These are phyloP conservation scores for Ericerus pela DNA, from an alignment of 1,140 invertebrate species.

Conservation along the genomic window DNA sequence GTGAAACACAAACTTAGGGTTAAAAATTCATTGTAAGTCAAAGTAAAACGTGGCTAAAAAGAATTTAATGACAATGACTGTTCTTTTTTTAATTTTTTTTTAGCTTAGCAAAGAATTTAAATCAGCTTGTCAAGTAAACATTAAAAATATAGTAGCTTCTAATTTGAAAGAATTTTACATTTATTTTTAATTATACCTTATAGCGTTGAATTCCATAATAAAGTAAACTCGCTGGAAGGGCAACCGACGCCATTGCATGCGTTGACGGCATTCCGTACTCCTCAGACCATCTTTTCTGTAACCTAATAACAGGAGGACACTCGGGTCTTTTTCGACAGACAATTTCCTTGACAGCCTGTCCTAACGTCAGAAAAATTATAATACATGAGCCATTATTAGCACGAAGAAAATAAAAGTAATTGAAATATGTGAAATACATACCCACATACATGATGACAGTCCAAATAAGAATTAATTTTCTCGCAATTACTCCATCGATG, in stretches of 20 bases:
- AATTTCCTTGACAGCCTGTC: constrained; percentile 76
- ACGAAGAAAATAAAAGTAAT: neutral
- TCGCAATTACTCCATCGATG: constrained; percentile 63
- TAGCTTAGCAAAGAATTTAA: no score
- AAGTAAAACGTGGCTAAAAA: no score
- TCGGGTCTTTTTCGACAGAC: constrained; percentile 68
- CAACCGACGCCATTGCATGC: constrained; percentile 77
- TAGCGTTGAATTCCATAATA: constrained; percentile 67
- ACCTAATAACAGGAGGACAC: constrained; percentile 58
- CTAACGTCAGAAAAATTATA: constrained; percentile 32
- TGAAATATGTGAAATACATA: constrained; percentile 25
- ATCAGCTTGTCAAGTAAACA: constrained; percentile 29
- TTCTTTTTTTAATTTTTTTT: no score
- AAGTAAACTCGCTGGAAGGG: constrained; percentile 70
- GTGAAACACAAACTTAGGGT: neutral
- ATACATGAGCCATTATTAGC: constrained; percentile 3
- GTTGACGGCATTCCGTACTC: constrained; percentile 91
- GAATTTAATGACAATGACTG: no score
- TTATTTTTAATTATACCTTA: constrained; percentile 30
- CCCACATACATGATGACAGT: constrained; percentile 70
- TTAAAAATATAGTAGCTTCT: neutral
- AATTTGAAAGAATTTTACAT: neutral
- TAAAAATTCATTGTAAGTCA: constrained; percentile 39
- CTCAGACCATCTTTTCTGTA: constrained; percentile 71
- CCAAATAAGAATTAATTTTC: constrained; percentile 69